Evolutionary conservation across 2,888 invertebrate genomes (phyloP).

Genomic region (Seira ritae): DNA sequence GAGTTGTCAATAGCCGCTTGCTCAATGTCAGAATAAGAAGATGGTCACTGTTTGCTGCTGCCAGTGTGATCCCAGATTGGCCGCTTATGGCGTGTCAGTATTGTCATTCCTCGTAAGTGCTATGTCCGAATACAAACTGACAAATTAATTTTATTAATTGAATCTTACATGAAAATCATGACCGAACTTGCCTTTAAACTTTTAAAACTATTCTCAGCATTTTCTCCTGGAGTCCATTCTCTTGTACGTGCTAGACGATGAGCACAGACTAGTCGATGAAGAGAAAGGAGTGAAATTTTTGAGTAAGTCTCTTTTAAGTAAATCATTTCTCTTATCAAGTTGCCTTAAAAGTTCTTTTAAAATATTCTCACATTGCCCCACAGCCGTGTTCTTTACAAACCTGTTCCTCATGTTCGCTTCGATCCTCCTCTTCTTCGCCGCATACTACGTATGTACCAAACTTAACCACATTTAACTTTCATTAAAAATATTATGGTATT

Average conservation of each 20-base stretch:
- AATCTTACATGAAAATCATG: background rate
- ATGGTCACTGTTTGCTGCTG: constrained; percentile 48
- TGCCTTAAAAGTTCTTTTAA: background rate
- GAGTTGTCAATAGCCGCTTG: too few species aligned
- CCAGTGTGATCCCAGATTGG: constrained; percentile 45
- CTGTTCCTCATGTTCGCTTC: constrained; percentile 25
- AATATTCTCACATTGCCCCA: background rate
- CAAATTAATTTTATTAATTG: background rate
- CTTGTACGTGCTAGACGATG: constrained; percentile 29
- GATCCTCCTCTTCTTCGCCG: constrained; percentile 29
- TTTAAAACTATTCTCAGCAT: constrained; percentile 46
- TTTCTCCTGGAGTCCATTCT: constrained; percentile 32
- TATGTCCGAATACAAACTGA: background rate
- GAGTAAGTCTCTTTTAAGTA: constrained; percentile 13
- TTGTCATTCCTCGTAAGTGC: constrained; percentile 42
- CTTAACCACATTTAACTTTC: background rate
- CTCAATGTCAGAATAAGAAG: too few species aligned
- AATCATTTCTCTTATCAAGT: background rate
- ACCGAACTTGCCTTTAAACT: too few species aligned
- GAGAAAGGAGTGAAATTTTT: constrained; percentile 43
- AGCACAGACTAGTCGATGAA: constrained; percentile 42
- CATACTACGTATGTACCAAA: constrained; percentile 31
- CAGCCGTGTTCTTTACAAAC: constrained; percentile 37
- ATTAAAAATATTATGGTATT: background rate
- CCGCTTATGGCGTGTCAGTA: constrained; percentile 34